These are phyloP conservation scores for Sphaerodactylus townsendi DNA, from an alignment of 2,113 vertebrate genomes.

Conservation along the genomic window DNA sequence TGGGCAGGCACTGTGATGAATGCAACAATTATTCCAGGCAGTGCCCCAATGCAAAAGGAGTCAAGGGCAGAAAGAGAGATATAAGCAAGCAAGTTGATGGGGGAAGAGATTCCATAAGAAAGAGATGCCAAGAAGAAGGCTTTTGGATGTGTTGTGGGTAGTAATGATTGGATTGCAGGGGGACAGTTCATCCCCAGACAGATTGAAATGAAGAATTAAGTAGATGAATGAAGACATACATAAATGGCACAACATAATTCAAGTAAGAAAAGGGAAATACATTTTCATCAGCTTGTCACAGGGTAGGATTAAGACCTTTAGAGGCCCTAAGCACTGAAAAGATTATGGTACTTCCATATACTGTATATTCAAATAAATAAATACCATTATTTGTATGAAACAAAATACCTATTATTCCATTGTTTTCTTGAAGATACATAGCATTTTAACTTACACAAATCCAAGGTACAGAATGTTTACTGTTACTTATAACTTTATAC, in stretches of 20 bases:
- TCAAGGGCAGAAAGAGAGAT: conserved; percentile 22
- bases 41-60: conserved; percentile 37
- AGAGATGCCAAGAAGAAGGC: conserved; percentile 30
- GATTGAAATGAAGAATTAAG: not conserved
- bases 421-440: too few relatives aligned
- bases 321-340: too few relatives aligned
- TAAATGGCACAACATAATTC: not conserved
- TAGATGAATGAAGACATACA: not conserved
- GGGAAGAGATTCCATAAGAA: not conserved
- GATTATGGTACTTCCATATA: too few relatives aligned
- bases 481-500: too few relatives aligned
- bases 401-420: too few relatives aligned
- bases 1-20: not conserved
- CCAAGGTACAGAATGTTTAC: too few relatives aligned
- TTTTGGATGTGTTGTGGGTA: conserved; percentile 1
- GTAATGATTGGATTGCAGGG: not conserved
- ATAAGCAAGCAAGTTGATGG: conserved; percentile 7
- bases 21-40: not conserved
- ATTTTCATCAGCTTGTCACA: not conserved
- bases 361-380: too few relatives aligned
- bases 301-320: too few relatives aligned
- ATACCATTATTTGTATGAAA: too few relatives aligned
- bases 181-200: not conserved
- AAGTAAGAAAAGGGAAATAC: not conserved
- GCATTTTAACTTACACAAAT: too few relatives aligned